Percentiles rank a stretch among this genome's conserved stretches.
Evolutionary conservation across 2,113 vertebrate species (phyloP).

Genomic region (Phaetusa simplex): DNA sequence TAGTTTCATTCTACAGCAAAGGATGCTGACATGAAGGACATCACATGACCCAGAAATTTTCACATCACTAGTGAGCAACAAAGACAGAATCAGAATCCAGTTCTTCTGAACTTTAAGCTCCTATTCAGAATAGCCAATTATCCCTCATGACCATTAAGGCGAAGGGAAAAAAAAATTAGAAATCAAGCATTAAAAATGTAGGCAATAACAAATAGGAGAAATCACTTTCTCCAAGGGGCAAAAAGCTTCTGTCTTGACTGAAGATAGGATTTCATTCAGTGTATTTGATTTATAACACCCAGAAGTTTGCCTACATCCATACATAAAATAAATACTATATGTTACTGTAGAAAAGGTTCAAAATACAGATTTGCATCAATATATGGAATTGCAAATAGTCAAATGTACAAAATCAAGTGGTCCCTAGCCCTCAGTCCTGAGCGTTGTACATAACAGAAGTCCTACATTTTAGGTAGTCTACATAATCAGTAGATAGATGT

Average conservation of each 20-base stretch:
- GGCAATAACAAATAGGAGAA: background rate
- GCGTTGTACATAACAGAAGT: background rate
- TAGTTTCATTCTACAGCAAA: background rate
- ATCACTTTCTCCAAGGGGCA: background rate
- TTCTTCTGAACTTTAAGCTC: background rate
- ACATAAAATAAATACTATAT: background rate
- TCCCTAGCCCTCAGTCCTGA: background rate
- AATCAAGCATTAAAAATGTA: background rate
- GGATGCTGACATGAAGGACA: background rate
- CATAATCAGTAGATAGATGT: background rate
- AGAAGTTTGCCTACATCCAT: background rate
- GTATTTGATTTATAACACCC: background rate
- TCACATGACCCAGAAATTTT: background rate
- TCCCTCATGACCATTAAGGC: background rate
- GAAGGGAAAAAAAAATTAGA: rapidly evolving
- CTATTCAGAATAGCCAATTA: background rate
- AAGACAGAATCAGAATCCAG: background rate
- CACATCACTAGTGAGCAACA: background rate
- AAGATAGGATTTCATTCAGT: background rate
- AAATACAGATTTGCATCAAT: background rate
- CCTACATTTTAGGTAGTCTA: rapidly evolving
- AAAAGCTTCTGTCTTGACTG: background rate
- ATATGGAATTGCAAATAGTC: background rate
- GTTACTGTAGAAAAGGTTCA: background rate
- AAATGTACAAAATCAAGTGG: background rate